Conservation (phyloP, 1,140 invertebrate genomes). For the Dendrolimus kikuchii region DNA sequence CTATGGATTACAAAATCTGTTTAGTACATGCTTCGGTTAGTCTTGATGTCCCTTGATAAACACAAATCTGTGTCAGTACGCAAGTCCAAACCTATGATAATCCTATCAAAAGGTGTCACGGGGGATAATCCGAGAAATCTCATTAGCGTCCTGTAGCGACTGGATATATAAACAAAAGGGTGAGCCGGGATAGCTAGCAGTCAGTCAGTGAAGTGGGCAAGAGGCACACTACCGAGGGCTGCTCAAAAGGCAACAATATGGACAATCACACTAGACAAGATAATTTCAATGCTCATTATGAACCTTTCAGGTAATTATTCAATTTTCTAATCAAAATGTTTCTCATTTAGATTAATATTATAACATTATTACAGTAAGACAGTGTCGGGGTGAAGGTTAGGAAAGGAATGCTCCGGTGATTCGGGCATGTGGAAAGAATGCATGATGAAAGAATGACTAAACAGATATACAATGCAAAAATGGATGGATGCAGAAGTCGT, state of each 20-base stretch:
- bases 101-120: constrained; percentile 44
- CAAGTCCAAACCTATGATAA: constrained; percentile 40
- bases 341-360: constrained; percentile 1
- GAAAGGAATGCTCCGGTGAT: too few relatives aligned
- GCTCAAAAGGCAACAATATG: constrained; percentile 50
- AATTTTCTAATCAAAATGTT: constrained; percentile 1
- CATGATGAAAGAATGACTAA: too few relatives aligned
- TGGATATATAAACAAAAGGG: constrained; percentile 44
- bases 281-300: constrained; percentile 51
- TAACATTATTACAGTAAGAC: too few relatives aligned
- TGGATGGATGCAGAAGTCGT: too few relatives aligned
- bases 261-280: constrained; percentile 45
- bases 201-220: constrained; percentile 60
- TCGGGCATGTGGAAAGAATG: too few relatives aligned
- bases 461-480: too few relatives aligned
- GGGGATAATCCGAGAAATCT: constrained; percentile 54
- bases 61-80: constrained; percentile 44
- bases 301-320: constrained; percentile 44
- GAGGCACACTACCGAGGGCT: constrained; percentile 60
- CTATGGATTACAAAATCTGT: too few relatives aligned
- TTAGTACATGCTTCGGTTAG: too few relatives aligned
- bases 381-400: too few relatives aligned
- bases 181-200: constrained; percentile 29
- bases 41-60: not conserved
- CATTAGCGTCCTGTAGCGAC: constrained; percentile 36